A percentile compares a stretch with the other conserved stretches of the same genome.
These are phyloP conservation scores for Eueides isabella DNA, from an alignment of 1,140 invertebrate genomes.

Conservation along the genomic window DNA sequence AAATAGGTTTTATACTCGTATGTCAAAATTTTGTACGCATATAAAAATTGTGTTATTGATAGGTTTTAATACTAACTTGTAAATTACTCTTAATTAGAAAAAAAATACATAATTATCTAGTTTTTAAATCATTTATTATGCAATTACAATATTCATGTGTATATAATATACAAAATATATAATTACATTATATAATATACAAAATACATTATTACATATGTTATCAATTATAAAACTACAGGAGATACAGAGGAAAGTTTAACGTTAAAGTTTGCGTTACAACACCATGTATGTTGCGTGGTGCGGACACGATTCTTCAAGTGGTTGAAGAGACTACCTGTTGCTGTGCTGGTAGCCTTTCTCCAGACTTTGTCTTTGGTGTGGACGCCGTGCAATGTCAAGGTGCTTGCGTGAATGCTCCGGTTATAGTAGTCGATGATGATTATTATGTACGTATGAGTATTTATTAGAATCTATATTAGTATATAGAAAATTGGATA, in stretches of 20 bases:
- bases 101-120: too few relatives aligned
- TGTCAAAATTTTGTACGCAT: too few relatives aligned
- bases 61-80: too few relatives aligned
- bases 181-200: too few relatives aligned
- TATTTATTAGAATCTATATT: too few relatives aligned
- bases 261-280: conserved; percentile 69
- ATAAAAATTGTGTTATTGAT: too few relatives aligned
- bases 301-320: conserved; percentile 60
- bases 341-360: conserved; percentile 54
- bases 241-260: conserved; percentile 63
- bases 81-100: too few relatives aligned
- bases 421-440: conserved; percentile 64
- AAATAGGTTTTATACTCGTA: too few relatives aligned
- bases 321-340: conserved; percentile 57
- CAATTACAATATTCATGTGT: too few relatives aligned
- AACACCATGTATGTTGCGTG: conserved; percentile 70
- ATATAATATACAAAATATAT: too few relatives aligned
- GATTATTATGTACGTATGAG: conserved; percentile 66
- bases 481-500: background rate
- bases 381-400: conserved; percentile 68
- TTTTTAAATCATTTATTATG: too few relatives aligned
- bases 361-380: conserved; percentile 62
- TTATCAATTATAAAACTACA: conserved; percentile 30
- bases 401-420: conserved; percentile 72
- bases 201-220: too few relatives aligned